Evolutionary conservation across 2,113 vertebrate genomes (phyloP).

Genomic region (Cnemophilus loriae): DNA sequence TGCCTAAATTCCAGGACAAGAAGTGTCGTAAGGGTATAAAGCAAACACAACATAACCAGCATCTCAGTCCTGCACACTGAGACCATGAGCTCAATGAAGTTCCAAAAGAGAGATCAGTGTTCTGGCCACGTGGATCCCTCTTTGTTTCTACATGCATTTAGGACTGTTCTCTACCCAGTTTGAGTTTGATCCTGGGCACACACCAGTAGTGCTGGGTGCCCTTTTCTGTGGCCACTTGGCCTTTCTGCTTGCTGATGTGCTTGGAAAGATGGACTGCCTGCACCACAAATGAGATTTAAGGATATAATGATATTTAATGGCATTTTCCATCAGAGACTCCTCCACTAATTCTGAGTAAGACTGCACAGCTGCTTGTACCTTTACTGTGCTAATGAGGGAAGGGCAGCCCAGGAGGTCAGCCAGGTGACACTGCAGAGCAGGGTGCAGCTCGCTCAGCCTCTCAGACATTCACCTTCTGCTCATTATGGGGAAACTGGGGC

Average conservation of each 20-base stretch:
- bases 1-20: neutral
- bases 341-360: neutral
- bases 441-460: neutral
- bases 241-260: neutral
- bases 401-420: neutral
- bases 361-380: neutral
- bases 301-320: neutral
- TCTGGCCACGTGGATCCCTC: neutral
- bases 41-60: neutral
- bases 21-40: fast-evolving
- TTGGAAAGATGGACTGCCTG: neutral
- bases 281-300: neutral
- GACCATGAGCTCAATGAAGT: neutral
- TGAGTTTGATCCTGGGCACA: neutral
- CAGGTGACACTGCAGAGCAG: neutral
- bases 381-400: neutral
- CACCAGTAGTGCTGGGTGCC: neutral
- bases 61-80: neutral
- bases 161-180: neutral
- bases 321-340: neutral
- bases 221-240: neutral
- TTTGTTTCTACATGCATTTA: neutral
- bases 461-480: neutral
- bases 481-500: neutral
- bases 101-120: neutral